A percentile compares a stretch with the other conserved stretches of the same genome.
Conservation (phyloP, 2,797 vertebrate genomes). For the Peromyscus attwateri region DNA sequence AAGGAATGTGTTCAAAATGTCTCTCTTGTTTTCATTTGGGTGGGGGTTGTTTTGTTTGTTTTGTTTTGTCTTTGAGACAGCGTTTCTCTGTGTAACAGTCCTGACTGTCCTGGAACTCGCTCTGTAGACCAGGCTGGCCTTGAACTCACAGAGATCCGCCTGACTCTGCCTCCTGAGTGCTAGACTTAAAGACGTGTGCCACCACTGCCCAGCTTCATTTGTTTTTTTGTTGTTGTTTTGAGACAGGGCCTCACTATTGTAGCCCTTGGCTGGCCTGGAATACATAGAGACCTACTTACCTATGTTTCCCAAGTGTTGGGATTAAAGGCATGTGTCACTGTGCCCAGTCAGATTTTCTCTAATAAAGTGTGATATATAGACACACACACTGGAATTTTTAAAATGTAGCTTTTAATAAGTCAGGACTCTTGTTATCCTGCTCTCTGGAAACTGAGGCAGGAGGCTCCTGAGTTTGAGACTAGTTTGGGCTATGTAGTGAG, state of each 20-base stretch:
- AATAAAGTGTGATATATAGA: not conserved
- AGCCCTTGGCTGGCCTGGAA: not conserved
- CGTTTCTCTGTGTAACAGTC: not conserved
- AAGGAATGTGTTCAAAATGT: not conserved
- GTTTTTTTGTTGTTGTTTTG: not conserved
- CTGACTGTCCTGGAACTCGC: not conserved
- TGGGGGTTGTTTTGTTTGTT: not conserved
- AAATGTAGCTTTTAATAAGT: not conserved
- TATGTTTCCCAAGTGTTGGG: no score
- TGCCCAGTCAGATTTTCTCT: not conserved
- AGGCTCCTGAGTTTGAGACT: not conserved
- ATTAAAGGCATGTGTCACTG: no score
- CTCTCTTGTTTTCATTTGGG: not conserved
- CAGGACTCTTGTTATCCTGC: not conserved
- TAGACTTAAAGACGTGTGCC: no score
- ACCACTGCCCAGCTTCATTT: no score
- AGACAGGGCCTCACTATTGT: not conserved
- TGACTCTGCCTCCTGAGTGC: no score
- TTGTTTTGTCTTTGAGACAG: not conserved
- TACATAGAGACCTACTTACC: no score
- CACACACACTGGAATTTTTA: not conserved
- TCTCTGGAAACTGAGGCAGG: not conserved
- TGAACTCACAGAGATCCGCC: not conserved
- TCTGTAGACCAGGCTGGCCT: not conserved
- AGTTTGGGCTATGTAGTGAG: not conserved